phyloP scores from a whole-genome alignment of 2,113 vertebrate species.

The Amia ocellicauda region DNA sequence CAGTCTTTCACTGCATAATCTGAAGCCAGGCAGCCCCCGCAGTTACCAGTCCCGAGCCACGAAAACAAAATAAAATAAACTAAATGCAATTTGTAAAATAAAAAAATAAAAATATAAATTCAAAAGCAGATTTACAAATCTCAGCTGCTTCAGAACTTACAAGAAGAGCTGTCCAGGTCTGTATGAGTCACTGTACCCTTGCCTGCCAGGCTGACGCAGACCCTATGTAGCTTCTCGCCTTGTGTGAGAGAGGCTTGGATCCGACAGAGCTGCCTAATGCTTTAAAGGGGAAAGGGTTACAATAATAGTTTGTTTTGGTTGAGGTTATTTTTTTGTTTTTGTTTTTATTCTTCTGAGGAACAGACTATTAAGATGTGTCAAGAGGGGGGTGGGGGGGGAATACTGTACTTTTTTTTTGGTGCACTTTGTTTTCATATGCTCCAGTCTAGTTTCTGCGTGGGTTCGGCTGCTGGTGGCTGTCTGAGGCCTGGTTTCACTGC shows the following conservation, averaged over 20 bases:
- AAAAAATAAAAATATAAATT: too few species aligned
- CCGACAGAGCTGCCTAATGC: neutral
- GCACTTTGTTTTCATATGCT: neutral
- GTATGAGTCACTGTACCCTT: constrained; percentile 2
- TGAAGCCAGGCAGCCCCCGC: neutral
- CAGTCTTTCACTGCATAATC: neutral
- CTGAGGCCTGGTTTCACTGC: neutral
- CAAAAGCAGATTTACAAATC: too few species aligned
- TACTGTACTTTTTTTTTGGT: neutral
- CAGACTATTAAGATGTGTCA: too few species aligned
- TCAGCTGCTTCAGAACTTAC: too few species aligned
- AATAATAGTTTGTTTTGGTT: neutral
- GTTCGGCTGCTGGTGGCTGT: too few species aligned
- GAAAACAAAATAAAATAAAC: neutral
- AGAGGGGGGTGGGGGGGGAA: too few species aligned
- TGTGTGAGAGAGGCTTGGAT: neutral
- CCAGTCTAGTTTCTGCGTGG: neutral
- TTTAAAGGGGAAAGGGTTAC: neutral
- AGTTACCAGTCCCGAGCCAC: neutral
- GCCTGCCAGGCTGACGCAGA: neutral
- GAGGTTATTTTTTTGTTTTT: too few species aligned
- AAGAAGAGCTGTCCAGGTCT: constrained; percentile 7
- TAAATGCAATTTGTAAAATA: too few species aligned
- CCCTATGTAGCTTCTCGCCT: neutral
- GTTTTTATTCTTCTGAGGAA: too few species aligned